Base-by-base conservation (phyloP, 2,888 invertebrate genomes). In the Caenorhabditis becei region DNA sequence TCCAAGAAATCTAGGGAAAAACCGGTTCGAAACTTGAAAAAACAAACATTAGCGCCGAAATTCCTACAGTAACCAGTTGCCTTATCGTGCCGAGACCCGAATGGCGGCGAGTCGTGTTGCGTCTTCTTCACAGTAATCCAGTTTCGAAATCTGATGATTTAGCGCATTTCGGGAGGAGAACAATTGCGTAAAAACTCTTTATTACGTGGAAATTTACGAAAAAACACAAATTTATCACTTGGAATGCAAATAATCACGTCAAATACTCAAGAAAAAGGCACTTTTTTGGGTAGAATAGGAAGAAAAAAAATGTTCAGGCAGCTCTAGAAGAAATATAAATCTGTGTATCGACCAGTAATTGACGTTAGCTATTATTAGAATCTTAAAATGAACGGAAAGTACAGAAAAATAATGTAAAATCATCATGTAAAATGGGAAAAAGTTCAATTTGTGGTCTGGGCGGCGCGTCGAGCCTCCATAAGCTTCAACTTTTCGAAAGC, bases 401-500 rank as follows among this genome's bases (percentile, higher is more conserved):
- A 51, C 51, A 51, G 51, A 51, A 24, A 54, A 26, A 28, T 26
- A 14, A 8, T 16, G n/a, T 28, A 51, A 20, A 5, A n/a, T 54
- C 26, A 28, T 54, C 8, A 16, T 54, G 10, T 11, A 14, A 32
- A 7, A 7, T 41, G 41, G 14, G 11, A 11, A 11, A 5, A n/a
- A n/a, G 16, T 53, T 32, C 35, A 75, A 61, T 75, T 75, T 14
- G 75, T 66, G 24, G 75, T 37, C 44, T 75, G 75, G 8, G 74
- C 74, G 7, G 65, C 59, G 1, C 66, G 58, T 51, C 62, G 59
- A 5, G n/a, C 51, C n/a, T 70, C 77, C 23, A 72, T 74, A 53
- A 82, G 18, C 18, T 82, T 82, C 69, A 82, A 11, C 47, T 72
- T 77, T 28, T 78, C 82, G 32, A 82, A 78, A 0, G 85, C 83